Percentiles rank a stretch among this genome's conserved stretches.
phyloP scores from a whole-genome alignment of 2,797 vertebrate genomes.

The Macrochelys suwanniensis region DNA sequence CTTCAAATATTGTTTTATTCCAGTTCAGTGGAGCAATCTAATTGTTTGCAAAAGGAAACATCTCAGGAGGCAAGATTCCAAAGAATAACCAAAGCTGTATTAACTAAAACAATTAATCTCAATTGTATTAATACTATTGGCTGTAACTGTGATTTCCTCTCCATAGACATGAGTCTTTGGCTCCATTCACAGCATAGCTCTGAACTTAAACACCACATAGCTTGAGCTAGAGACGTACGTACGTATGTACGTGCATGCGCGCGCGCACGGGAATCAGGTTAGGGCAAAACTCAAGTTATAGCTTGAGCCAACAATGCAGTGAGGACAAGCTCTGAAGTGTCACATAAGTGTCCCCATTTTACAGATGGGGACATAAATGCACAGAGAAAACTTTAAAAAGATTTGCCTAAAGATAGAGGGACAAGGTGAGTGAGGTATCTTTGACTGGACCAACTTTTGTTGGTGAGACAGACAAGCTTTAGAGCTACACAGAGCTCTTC shows the following conservation, averaged over 20 bases:
- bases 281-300: neutral
- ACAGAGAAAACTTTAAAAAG: neutral
- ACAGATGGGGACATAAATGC: neutral
- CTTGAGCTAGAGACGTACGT: neutral
- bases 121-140: neutral
- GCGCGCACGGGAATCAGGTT: neutral
- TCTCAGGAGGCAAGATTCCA: neutral
- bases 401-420: neutral
- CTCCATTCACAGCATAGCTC: neutral
- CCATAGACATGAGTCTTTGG: neutral
- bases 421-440: neutral
- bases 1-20: neutral
- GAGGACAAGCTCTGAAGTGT: neutral
- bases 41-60: neutral
- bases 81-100: neutral
- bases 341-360: neutral
- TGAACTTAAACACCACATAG: neutral
- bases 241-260: no score
- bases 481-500: neutral
- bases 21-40: neutral
- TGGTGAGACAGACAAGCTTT: neutral
- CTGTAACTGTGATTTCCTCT: neutral
- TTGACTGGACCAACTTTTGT: neutral
- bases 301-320: neutral
- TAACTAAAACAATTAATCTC: neutral